Conservation (phyloP, 2,797 vertebrate genomes). For the Myotis findleyi region DNA sequence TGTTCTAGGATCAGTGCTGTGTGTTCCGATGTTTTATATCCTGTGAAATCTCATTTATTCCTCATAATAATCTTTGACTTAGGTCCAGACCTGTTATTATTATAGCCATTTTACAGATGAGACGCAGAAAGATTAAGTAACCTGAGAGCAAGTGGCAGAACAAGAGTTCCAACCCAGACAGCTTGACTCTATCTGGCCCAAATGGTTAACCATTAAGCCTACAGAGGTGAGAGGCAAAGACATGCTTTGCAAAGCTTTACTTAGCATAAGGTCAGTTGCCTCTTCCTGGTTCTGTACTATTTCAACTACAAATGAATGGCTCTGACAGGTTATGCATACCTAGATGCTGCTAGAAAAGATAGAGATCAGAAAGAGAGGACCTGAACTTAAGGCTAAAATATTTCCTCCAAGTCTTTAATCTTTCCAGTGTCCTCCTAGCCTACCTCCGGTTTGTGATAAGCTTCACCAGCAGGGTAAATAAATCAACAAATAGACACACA, state of each 20-base stretch:
- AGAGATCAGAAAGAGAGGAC: neutral
- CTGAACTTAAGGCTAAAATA: neutral
- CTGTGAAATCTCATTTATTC: neutral
- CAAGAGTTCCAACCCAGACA: neutral
- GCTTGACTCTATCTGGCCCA: neutral
- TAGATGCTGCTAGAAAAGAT: conserved; percentile 7
- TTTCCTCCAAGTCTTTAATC: neutral
- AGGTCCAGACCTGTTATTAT: neutral
- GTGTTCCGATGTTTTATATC: conserved; percentile 3
- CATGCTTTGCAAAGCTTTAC: neutral
- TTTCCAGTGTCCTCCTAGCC: neutral
- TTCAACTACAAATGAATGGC: conserved; percentile 2
- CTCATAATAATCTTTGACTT: neutral
- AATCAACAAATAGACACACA: neutral
- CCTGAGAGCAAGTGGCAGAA: conserved; percentile 4
- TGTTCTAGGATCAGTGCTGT: conserved; percentile 4
- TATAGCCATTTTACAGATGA: conserved; percentile 5
- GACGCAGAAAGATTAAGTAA: neutral
- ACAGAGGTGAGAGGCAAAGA: neutral
- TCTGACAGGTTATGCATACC: neutral
- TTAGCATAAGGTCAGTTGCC: neutral
- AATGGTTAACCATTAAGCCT: conserved; percentile 38
- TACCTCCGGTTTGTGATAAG: neutral
- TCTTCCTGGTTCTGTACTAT: conserved; percentile 13
- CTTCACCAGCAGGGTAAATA: neutral